Conservation (phyloP, 2,888 invertebrate genomes). For the Plagodis dolabraria region DNA sequence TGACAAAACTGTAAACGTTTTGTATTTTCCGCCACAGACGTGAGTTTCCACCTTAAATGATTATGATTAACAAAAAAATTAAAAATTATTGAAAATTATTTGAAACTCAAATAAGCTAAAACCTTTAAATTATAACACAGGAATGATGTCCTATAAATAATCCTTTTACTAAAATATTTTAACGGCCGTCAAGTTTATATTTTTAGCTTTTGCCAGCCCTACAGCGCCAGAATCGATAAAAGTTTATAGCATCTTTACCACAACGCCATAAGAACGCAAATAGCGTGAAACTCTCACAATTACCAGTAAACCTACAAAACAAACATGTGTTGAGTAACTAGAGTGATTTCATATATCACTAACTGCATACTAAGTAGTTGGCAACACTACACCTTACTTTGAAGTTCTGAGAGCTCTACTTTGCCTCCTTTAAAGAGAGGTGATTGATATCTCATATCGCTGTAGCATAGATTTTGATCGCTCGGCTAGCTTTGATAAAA, state of each 20-base stretch:
- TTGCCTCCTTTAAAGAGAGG: background rate
- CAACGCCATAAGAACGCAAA: slow-evolving; percentile 27
- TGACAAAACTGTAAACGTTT: no score
- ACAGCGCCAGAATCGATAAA: slow-evolving; percentile 24
- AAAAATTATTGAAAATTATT: no score
- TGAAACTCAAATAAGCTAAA: no score
- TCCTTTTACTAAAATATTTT: no score
- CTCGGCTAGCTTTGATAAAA: background rate
- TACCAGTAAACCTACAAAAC: slow-evolving; percentile 7
- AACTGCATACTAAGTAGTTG: slow-evolving; percentile 21
- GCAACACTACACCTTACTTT: slow-evolving; percentile 12
- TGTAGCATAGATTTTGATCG: background rate
- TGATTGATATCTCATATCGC: background rate
- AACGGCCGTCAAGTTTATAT: no score
- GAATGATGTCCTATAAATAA: no score
- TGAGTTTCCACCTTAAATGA: no score
- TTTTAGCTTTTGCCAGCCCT: slow-evolving; percentile 27
- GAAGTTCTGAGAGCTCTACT: slow-evolving; percentile 1
- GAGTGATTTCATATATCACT: slow-evolving; percentile 28
- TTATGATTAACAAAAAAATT: no score
- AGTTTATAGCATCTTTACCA: slow-evolving; percentile 28
- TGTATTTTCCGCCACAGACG: no score
- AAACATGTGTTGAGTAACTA: slow-evolving; percentile 29
- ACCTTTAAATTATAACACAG: no score
- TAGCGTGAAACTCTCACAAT: slow-evolving; percentile 16